Evolutionary conservation across 2,888 invertebrate species (phyloP), one percentile per base, ranked within the genome.

Genomic region (Meiosimyza decipiens): DNA sequence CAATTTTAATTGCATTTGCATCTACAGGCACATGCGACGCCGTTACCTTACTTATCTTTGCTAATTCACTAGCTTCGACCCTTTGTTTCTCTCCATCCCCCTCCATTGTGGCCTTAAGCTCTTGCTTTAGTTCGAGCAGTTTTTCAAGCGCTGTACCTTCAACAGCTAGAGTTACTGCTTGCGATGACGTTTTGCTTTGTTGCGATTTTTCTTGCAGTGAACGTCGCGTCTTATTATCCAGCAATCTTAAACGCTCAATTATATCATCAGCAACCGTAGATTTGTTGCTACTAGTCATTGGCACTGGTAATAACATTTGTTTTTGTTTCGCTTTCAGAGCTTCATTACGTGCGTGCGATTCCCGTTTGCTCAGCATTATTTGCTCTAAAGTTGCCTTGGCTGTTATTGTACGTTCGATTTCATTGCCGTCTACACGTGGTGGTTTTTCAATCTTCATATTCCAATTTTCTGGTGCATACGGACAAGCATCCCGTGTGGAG

Each of bases 401-500:
- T 16, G 57, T 51, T 9, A 49, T 64, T 78, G 71, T 47, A 82
- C 71, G 77, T 5, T 76, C 71, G 4, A 82, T 77, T 1, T 79
- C 71, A 6, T 78, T 73, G 18, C 77, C 75, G 0, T 67, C 65
- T 6, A 84, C 71, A 1, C 86, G 82, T 3, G 82, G 79, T 2
- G 83, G 81, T 66, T 82, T 85, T 22, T 85, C 85, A 3, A 82
- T 75, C 59, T 84, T 84, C 60, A 82, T 80, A 1, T 81, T 80
- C 87, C 87, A 87, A 76, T 87, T 87, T 49, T 80, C 81, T 1
- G 79, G 76, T 18, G 89, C 89, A 88, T 95, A 95, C 0, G 95
- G 95, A 84, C 95, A 95, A 71, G 92, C 90, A 66, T 91, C 90
- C n/a, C 91, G 90, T 22, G 90, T 90, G 71, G 90, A 89, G 88